Conservation (phyloP, 2,797 vertebrate genomes). For the Pygocentrus nattereri region DNA sequence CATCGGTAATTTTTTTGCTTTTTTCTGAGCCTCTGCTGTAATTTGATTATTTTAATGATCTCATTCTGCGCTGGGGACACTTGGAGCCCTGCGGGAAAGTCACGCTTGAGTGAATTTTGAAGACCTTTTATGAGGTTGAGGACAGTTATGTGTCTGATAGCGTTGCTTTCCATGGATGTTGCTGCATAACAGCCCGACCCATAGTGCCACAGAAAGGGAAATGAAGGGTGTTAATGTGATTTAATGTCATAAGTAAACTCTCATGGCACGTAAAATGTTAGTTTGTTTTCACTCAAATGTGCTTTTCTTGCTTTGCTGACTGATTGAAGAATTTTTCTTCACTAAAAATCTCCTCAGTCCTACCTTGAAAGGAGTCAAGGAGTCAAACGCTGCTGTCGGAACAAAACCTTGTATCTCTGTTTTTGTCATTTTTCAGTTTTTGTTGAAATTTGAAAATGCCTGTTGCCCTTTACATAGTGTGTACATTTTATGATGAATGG, state of each 20-base stretch:
- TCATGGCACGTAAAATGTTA: constrained; percentile 69
- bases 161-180: constrained; percentile 64
- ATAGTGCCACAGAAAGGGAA: constrained; percentile 58
- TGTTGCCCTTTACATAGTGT: too few relatives aligned
- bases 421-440: too few relatives aligned
- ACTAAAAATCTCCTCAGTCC: too few relatives aligned
- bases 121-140: constrained; percentile 75
- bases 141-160: constrained; percentile 67
- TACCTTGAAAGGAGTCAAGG: too few relatives aligned
- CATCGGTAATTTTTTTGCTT: constrained; percentile 72
- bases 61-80: constrained; percentile 75
- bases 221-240: constrained; percentile 70
- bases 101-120: constrained; percentile 73
- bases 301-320: constrained; percentile 55
- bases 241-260: constrained; percentile 48
- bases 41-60: constrained; percentile 89
- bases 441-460: too few relatives aligned
- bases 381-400: too few relatives aligned
- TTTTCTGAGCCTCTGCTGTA: constrained; percentile 62
- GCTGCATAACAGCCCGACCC: constrained; percentile 59
- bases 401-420: too few relatives aligned
- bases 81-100: constrained; percentile 66
- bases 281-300: constrained; percentile 71
- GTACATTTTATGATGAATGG: too few relatives aligned
- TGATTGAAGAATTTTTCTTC: neutral